These are phyloP conservation scores for Cisticola juncidis DNA, from an alignment of 2,113 vertebrate genomes.

Conservation along the genomic window DNA sequence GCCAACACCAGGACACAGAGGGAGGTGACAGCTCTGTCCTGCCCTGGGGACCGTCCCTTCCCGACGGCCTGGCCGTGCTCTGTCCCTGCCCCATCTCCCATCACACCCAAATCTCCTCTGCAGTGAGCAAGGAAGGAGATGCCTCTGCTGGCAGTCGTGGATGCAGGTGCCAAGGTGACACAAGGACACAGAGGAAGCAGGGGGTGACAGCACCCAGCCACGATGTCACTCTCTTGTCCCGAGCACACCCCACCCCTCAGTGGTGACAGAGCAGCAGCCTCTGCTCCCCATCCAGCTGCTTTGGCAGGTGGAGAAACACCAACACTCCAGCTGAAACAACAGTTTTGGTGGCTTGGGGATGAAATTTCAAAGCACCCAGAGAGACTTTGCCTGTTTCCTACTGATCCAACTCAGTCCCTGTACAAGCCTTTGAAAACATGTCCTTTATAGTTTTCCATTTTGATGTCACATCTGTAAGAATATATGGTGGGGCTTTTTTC, in stretches of 20 bases:
- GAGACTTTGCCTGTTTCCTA: not conserved
- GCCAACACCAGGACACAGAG: rapidly evolving
- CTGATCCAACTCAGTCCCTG: slow-evolving; percentile 34
- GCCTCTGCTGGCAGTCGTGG: not conserved
- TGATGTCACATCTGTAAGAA: slow-evolving; percentile 69
- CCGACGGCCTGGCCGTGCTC: rapidly evolving
- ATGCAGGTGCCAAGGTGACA: not conserved
- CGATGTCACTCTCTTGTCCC: not conserved
- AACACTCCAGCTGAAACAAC: not conserved
- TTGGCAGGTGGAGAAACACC: not conserved
- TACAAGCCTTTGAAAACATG: not conserved
- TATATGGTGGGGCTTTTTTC: not conserved
- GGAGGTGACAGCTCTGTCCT: not conserved
- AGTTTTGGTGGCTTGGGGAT: not conserved
- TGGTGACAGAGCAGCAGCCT: not conserved
- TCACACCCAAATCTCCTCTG: not conserved
- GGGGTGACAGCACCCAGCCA: not conserved
- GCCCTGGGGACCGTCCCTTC: not conserved
- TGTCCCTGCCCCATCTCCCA: not conserved
- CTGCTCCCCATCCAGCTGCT: not conserved
- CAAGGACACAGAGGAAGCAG: not conserved
- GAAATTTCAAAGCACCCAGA: not conserved
- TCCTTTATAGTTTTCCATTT: slow-evolving; percentile 69
- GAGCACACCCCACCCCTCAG: not conserved
- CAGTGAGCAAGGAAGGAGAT: not conserved